Conservation (phyloP, 2,888 invertebrate genomes). For the Frankliniella fusca region DNA sequence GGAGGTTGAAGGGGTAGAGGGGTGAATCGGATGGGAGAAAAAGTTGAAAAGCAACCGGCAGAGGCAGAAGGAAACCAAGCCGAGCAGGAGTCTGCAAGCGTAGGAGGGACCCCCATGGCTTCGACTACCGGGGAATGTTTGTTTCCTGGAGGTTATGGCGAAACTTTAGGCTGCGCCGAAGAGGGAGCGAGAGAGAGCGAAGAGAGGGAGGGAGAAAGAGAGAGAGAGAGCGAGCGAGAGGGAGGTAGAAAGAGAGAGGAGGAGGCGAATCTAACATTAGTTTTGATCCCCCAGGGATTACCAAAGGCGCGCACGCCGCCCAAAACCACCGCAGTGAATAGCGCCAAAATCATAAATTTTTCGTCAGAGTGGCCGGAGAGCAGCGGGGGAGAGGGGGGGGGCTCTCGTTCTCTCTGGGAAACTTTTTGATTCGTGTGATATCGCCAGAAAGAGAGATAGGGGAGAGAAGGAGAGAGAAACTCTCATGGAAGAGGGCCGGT, state of each 20-base stretch:
- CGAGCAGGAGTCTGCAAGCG: background rate
- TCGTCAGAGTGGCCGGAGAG: background rate
- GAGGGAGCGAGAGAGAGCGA: no score
- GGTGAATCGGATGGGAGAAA: no score
- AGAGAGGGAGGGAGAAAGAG: no score
- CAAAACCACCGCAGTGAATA: conserved; percentile 1
- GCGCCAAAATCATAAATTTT: conserved; percentile 19
- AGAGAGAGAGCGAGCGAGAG: no score
- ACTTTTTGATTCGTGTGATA: conserved; percentile 11
- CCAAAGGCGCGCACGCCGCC: background rate
- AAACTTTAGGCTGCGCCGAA: background rate
- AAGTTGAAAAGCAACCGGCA: no score
- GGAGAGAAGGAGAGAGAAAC: background rate
- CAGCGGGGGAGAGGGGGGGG: no score
- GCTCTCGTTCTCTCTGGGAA: background rate
- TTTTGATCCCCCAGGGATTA: conserved; percentile 17
- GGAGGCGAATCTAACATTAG: conserved; percentile 4
- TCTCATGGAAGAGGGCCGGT: background rate
- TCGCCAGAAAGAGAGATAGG: background rate
- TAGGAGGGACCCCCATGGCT: no score
- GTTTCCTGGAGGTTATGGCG: conserved; percentile 13
- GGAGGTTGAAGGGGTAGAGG: no score
- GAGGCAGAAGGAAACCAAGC: background rate
- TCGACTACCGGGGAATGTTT: conserved; percentile 6
- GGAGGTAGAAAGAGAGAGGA: background rate